These are phyloP conservation scores for Macrosiphum euphorbiae DNA, from an alignment of 2,888 invertebrate species.

Conservation along the genomic window DNA sequence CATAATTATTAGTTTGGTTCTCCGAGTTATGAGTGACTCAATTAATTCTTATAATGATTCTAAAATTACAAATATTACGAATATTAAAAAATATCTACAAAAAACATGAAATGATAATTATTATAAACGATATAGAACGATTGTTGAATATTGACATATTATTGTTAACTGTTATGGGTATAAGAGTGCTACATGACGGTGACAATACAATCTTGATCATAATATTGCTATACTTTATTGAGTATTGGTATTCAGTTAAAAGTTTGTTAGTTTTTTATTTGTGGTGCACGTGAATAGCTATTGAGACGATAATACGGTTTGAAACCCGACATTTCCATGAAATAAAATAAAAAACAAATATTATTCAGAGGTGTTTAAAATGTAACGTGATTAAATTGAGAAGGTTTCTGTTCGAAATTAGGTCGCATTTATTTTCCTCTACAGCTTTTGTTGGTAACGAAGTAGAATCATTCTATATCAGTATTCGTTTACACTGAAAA, in stretches of 20 bases:
- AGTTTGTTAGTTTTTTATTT: neutral
- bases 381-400: constrained; percentile 27
- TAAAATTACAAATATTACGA: neutral
- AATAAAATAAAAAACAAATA: neutral
- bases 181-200: neutral
- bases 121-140: neutral
- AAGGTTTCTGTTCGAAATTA: neutral
- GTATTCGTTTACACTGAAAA: constrained; percentile 17
- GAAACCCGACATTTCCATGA: neutral
- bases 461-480: constrained; percentile 21
- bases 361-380: constrained; percentile 16
- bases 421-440: constrained; percentile 31
- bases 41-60: neutral
- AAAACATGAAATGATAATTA: neutral
- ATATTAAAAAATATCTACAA: neutral
- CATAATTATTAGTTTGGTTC: neutral
- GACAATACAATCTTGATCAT: neutral
- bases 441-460: neutral
- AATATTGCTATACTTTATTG: neutral
- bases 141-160: neutral
- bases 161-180: neutral
- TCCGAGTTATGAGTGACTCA: neutral
- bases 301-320: neutral
- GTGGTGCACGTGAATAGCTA: neutral
- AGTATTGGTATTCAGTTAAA: neutral